Conservation (phyloP, 2,797 vertebrate genomes). For the Linurgus olivaceus region DNA sequence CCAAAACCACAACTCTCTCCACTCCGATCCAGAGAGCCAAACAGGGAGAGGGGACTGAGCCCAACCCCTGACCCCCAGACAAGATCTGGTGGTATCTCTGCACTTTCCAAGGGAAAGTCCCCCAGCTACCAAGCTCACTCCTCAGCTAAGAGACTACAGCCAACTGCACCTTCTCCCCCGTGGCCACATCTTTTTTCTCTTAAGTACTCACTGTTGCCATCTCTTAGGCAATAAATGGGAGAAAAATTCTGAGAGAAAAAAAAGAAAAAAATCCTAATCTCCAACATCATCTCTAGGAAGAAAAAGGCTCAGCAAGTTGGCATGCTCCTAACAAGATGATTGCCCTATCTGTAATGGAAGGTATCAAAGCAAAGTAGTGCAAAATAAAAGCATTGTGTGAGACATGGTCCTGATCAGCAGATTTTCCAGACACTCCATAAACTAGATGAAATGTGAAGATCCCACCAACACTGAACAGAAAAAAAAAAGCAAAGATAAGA, state of each 20-base stretch:
- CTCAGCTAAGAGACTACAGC: not conserved
- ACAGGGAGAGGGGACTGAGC: not conserved
- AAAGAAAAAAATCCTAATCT: not conserved
- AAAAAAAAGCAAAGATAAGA: not conserved
- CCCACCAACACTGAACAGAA: not conserved
- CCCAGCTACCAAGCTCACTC: not conserved
- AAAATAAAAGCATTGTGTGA: not conserved
- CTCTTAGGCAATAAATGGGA: not conserved
- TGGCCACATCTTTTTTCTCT: not conserved
- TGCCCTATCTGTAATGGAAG: not conserved
- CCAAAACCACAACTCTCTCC: not conserved
- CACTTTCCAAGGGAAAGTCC: not conserved
- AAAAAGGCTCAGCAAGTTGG: not conserved
- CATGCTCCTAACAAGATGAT: not conserved
- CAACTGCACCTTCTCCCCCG: not conserved
- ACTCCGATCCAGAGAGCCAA: accelerated
- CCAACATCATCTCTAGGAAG: not conserved
- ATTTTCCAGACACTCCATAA: not conserved
- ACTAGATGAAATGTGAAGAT: not conserved
- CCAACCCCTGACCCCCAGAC: not conserved
- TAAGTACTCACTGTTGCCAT: not conserved
- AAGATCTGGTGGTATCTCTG: accelerated
- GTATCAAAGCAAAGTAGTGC: not conserved
- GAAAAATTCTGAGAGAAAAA: not conserved
- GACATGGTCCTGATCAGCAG: not conserved